Conservation (phyloP, 2,888 invertebrate species). For the Hemistola chrysoprasaria region DNA sequence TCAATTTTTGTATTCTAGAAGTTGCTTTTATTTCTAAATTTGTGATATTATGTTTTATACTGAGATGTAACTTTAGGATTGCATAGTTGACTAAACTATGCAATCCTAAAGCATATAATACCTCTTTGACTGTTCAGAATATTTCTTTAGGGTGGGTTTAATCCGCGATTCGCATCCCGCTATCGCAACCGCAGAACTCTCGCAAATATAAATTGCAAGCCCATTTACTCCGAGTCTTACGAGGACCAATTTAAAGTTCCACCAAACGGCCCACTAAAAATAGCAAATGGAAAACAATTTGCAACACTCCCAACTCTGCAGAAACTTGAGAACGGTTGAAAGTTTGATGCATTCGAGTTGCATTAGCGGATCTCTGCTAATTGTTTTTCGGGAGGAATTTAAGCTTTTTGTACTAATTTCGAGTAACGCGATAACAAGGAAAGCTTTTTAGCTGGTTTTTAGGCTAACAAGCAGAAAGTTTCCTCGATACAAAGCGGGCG, state of each 20-base stretch:
- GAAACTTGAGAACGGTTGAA: conserved; percentile 47
- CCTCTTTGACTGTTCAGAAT: too few species aligned
- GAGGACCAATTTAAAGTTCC: conserved; percentile 33
- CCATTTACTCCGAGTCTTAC: conserved; percentile 17
- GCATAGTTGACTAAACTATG: too few species aligned
- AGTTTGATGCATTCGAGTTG: conserved; percentile 52
- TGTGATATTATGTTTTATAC: too few species aligned
- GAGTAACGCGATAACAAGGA: not conserved
- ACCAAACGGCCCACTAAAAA: conserved; percentile 31
- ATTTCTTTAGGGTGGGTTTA: too few species aligned
- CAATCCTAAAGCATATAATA: too few species aligned
- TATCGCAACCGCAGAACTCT: conserved; percentile 1
- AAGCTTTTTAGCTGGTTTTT: too few species aligned
- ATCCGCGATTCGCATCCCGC: not conserved
- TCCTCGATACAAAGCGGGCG: too few species aligned
- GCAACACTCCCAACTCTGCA: conserved; percentile 22
- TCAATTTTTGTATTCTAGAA: too few species aligned
- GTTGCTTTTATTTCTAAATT: too few species aligned
- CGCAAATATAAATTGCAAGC: conserved; percentile 15
- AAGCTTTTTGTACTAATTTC: not conserved
- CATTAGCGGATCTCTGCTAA: conserved; percentile 43
- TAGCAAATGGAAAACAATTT: conserved; percentile 30
- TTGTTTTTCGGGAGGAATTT: conserved; percentile 39
- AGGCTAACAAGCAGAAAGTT: too few species aligned
- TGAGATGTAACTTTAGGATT: too few species aligned